Evolutionary conservation across 2,888 invertebrate species (phyloP), one percentile per base, ranked within the genome.

Genomic region (Iselma pallidipennis): DNA sequence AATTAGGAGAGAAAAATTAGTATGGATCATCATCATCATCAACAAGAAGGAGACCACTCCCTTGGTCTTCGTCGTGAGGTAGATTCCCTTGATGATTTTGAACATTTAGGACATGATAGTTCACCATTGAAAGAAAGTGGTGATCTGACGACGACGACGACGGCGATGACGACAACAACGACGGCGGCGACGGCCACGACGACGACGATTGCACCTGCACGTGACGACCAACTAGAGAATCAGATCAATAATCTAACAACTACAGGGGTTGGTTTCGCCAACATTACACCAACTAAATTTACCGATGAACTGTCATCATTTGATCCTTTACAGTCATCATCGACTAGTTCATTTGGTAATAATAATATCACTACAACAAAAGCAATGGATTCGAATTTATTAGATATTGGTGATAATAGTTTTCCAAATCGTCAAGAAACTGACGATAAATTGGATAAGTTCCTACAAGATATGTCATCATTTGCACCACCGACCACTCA

Each of bases 61-160:
- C 59, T 29, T 16, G 55, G 25, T 10, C 37, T 74, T 37, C 74
- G 73, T 63, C 69, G 89, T 65, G 90, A 90, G 69, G 85, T 87
- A 75, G 90, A 90, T 77, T 90, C 90, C 28, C 83, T 87, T 65
- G 90, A 90, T 75, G 90, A 90, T 82, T 90, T 91, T 78, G 90
- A 90, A 80, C 90, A 90, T 79, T 82, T 91, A 68, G 89, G 88
- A 68, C 86, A 87, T 73, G 88, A 88, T 65, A 82, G 82, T 50
- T 81, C 83, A 55, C 82, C 83, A 23, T 72, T 80, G 57, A 78
- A 78, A 70, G 76, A 77, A 57, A 68, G 70, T 55, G 63, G 57
- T 64, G 68, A 77, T 83, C 16, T 37, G 37, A 9, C 16, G 6
- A 9, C 16, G 37, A 37, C 16, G 16, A 16, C 37, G 7, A 9